phyloP scores from a whole-genome alignment of 2,888 invertebrate genomes.

The Drosophila picticornis region DNA sequence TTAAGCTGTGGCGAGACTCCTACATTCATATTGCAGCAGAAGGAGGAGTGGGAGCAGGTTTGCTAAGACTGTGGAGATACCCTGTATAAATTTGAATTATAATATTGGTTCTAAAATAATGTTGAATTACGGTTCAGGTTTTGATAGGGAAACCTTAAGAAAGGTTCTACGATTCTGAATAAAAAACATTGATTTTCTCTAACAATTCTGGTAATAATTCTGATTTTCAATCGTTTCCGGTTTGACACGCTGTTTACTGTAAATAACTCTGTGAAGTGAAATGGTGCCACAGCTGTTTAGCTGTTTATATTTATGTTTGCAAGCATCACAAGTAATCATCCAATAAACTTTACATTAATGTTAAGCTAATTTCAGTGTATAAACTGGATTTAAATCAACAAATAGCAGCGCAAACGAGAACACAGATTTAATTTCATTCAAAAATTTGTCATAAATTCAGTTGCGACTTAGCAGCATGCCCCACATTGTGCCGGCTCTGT shows the following conservation, averaged over 20 bases:
- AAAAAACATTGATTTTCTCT: no score
- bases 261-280: neutral
- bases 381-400: neutral
- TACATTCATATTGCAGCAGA: neutral
- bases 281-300: neutral
- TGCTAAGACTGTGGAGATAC: slow-evolving; percentile 3
- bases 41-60: neutral
- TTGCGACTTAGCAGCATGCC: slow-evolving; percentile 32
- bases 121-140: neutral
- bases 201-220: neutral
- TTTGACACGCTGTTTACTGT: neutral
- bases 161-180: neutral
- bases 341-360: neutral
- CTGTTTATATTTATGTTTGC: neutral
- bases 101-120: neutral
- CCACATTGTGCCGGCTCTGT: neutral
- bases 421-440: neutral
- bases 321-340: neutral
- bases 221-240: neutral
- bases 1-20: slow-evolving; percentile 25
- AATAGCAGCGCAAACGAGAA: neutral
- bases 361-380: neutral
- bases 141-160: neutral
- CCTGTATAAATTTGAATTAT: neutral
- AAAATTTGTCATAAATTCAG: slow-evolving; percentile 16